These are phyloP conservation scores for Heliornis fulica DNA, from an alignment of 2,113 vertebrate species.

Conservation along the genomic window DNA sequence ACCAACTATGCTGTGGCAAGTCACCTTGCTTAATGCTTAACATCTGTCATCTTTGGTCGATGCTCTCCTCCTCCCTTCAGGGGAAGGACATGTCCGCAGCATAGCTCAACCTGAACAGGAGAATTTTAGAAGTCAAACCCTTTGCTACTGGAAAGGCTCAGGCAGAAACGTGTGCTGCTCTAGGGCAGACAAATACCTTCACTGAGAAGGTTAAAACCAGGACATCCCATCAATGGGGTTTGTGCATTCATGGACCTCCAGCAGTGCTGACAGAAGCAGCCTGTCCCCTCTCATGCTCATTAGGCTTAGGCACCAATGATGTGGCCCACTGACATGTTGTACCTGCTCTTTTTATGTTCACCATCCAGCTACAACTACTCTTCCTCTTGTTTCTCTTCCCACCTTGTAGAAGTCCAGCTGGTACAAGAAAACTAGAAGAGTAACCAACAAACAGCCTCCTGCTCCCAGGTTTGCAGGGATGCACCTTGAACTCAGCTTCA, in stretches of 20 bases:
- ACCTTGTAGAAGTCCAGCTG: not conserved
- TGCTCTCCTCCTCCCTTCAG: not conserved
- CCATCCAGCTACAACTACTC: not conserved
- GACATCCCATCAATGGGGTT: not conserved
- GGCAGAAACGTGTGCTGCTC: not conserved
- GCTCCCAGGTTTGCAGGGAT: not conserved
- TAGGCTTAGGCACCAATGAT: not conserved
- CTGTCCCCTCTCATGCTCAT: not conserved
- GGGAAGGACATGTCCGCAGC: not conserved
- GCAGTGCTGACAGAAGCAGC: conserved; percentile 10
- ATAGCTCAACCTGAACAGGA: not conserved
- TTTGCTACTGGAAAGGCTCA: not conserved
- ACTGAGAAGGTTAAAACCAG: conserved; percentile 38
- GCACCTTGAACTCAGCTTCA: not conserved
- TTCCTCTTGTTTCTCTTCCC: not conserved
- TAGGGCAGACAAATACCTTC: not conserved
- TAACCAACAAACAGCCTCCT: not conserved
- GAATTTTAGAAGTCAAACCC: not conserved
- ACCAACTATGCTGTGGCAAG: not conserved
- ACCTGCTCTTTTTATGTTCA: not conserved
- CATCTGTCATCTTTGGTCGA: not conserved
- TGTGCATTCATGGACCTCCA: conserved; percentile 36
- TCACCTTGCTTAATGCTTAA: not conserved
- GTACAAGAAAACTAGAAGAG: not conserved
- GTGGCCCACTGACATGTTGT: not conserved